Conservation (phyloP, 2,113 vertebrate genomes). For the Nymphicus hollandicus region DNA sequence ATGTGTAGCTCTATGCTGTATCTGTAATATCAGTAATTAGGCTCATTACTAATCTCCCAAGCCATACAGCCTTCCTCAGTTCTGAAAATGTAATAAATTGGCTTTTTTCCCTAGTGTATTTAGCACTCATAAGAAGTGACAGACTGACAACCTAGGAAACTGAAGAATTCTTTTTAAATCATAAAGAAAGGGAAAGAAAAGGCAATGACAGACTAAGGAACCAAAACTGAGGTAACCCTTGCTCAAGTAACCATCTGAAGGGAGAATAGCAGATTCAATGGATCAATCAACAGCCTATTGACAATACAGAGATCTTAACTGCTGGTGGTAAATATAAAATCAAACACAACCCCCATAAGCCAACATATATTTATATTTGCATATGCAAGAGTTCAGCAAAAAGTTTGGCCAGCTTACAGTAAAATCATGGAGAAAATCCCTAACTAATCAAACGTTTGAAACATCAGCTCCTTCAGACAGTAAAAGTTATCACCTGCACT, state of each 20-base stretch:
- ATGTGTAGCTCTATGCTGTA: background rate
- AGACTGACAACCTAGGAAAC: conserved; percentile 18
- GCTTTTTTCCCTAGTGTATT: conserved; percentile 14
- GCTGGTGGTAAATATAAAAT: background rate
- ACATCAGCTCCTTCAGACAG: background rate
- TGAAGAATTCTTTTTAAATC: background rate
- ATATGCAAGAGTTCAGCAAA: background rate
- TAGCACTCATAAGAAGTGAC: conserved; percentile 23
- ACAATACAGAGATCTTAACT: background rate
- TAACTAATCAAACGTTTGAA: background rate
- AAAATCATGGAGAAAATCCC: background rate
- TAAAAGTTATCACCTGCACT: background rate
- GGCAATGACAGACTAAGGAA: background rate
- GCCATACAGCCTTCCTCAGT: background rate
- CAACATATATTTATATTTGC: background rate
- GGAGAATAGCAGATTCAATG: background rate
- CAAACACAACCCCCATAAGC: background rate
- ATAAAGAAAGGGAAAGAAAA: background rate
- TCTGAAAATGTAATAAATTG: conserved; percentile 35
- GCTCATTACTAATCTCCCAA: background rate
- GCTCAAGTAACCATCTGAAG: background rate
- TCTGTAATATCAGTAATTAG: background rate
- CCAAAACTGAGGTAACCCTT: background rate
- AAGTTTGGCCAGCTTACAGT: background rate
- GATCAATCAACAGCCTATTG: background rate